Evolutionary conservation across 2,113 vertebrate species (phyloP).

Genomic region (Lycocorax pyrrhopterus): DNA sequence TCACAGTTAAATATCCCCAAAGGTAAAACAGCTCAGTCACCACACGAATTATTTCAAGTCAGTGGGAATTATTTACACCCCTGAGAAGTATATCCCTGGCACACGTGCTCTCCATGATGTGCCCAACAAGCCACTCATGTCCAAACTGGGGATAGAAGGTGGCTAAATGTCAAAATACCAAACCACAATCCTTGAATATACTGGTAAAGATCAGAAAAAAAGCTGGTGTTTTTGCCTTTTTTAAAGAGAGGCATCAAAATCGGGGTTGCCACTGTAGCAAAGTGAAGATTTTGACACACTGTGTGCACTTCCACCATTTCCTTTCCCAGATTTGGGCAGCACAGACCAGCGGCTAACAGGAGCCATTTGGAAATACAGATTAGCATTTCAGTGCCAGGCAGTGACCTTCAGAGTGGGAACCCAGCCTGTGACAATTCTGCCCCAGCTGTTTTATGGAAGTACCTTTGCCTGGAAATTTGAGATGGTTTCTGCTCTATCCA

Average conservation of each 20-base stretch:
- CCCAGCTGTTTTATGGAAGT: neutral
- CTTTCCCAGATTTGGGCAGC: neutral
- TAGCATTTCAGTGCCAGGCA: neutral
- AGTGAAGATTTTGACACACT: neutral
- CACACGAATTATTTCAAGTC: neutral
- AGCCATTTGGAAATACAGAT: neutral
- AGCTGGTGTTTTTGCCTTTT: neutral
- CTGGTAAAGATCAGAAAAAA: neutral
- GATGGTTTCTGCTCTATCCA: neutral
- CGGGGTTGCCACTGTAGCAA: rapidly evolving
- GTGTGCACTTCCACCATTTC: neutral
- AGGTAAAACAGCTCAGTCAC: neutral
- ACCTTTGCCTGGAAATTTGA: neutral
- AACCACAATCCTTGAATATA: neutral
- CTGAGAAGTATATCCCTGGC: neutral
- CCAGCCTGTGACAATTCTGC: neutral
- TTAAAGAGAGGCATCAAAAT: neutral
- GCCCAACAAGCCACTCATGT: neutral
- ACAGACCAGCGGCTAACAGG: neutral
- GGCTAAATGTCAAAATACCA: neutral
- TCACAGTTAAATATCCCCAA: neutral
- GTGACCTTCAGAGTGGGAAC: neutral
- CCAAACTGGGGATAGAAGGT: neutral
- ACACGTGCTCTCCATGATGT: neutral
- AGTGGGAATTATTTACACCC: neutral